Evolutionary conservation across 2,888 invertebrate species (phyloP).

Genomic region (Pogonocherus hispidulus): DNA sequence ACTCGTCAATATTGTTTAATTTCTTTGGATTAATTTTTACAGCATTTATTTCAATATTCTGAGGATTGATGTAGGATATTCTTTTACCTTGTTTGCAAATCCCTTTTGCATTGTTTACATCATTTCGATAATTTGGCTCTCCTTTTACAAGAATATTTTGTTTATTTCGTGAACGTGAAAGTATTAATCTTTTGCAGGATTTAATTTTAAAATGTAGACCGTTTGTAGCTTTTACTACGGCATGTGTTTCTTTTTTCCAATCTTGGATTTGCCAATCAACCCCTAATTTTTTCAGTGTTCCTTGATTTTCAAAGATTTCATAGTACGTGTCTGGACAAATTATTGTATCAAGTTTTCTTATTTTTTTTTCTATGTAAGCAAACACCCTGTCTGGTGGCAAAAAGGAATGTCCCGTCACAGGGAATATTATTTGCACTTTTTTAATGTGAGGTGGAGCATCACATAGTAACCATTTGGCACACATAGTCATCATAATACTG

Average conservation of each 20-base stretch:
- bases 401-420: constrained; percentile 16
- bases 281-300: constrained; percentile 2
- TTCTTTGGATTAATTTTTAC: neutral
- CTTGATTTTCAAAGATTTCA: constrained; percentile 4
- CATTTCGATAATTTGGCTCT: constrained; percentile 2
- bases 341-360: neutral
- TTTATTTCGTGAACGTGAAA: neutral
- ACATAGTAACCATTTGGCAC: neutral
- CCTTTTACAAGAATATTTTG: neutral
- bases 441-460: constrained; percentile 5
- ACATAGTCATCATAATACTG: constrained; percentile 1
- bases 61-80: constrained; percentile 1
- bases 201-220: constrained; percentile 1
- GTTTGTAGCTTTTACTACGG: neutral
- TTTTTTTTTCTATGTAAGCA: constrained; percentile 5
- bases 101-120: neutral
- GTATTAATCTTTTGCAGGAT: neutral
- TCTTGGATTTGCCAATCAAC: neutral
- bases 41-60: neutral
- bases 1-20: neutral
- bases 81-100: neutral
- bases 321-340: neutral
- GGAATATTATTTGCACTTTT: constrained; percentile 8
- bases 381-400: constrained; percentile 12
- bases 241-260: constrained; percentile 7